Base-by-base conservation (phyloP, 1,140 invertebrate genomes). In the Sipha flava region DNA sequence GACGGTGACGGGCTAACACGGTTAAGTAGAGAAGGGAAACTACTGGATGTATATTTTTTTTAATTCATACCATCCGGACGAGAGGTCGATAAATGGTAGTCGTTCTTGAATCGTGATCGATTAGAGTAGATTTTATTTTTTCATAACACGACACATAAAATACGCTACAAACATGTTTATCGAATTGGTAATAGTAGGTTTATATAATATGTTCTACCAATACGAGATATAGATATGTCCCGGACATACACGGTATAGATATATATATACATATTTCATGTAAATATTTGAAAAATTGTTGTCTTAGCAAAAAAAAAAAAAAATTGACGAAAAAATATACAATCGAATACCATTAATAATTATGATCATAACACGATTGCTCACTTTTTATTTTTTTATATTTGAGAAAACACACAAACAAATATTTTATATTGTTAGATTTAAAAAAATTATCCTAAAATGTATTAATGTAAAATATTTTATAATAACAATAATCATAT, bases 41-140 rank as follows among this genome's bases (percentile, higher is more conserved):
- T n/a, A n/a, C n/a, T n/a, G n/a, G n/a, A n/a, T n/a, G 14, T 43
- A 43, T 43, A 43, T 40, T 66, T 16, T n/a, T 31, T 70, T 45
- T 73, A 73, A 73, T 73, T 73, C 52, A 73, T 54, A 37, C 70
- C 70, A 73, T 73, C 70, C 70, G 70, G 70, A 29, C 70, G 70
- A 47, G 37, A 73, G 47, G 26, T 54, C 70, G 70, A 54, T 73
- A 73, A 73, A 73, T 73, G 47, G 57, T 31, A 2, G 59, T 62
- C 45, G 43, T 72, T n/a, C 29, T 47, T 29, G 45, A 73, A 52
- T 49, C 43, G 29, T 73, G 43, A 73, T 73, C 70, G 70, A 73
- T 73, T 73, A 73, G 70, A n/a, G 62, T 18, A 21, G 34, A 66
- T 66, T 66, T 64, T 64, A 37, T 40, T 66, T 23, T 12, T 23